Base-by-base conservation (phyloP, 2,113 vertebrate genomes). In the Cariama cristata region DNA sequence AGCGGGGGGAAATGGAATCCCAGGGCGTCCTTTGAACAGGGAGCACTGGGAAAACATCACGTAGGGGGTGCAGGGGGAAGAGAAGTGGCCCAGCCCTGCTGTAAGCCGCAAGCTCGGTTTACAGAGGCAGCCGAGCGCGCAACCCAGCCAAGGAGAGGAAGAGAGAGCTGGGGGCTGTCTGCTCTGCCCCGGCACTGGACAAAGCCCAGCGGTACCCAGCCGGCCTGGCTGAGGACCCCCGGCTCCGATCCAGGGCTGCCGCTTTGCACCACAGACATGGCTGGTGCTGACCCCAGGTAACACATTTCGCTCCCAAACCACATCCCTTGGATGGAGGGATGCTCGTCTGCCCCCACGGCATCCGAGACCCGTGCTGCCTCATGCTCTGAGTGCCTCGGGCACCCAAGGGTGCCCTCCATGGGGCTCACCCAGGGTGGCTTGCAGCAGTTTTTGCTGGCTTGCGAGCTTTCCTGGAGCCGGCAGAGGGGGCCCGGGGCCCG, bases 401-500 rank as follows among this genome's bases (percentile, higher is more conserved):
- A 71, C 60, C 20, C 60, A 55, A n/a, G 44, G 26, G 74, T 84
- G 72, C 35, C 38, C 13, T 1, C 18, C 64, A 5, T 2, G 26
- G 68, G 24, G 17, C 49, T 73, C 55, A 27, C n/a, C 5, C 66
- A 23, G 33, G 8, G 81, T 5, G 0, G 42, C 28, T 75, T 12
- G 2, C 58, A 45, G 47, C 71, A 18, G 20, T 6, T 27, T 7
- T 26, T 62, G 15, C 10, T 3, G 1, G 27, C 69, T n/a, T 79
- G 66, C 76, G 76, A 80, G 45, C 81, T 59, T 75, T 76, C 30
- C 38, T 27, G 4, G 8, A 60, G 91, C 96, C 97, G 83, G 97
- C 83, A 98, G 98, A 97, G 97, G 97, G 97, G 94, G 88, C 90
- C 85, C 76, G 45, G 88, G 42, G 28, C 64, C 69, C 60, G 3